These are phyloP conservation scores for Muraenolepis orangiensis DNA, from an alignment of 2,797 vertebrate genomes.

Conservation along the genomic window DNA sequence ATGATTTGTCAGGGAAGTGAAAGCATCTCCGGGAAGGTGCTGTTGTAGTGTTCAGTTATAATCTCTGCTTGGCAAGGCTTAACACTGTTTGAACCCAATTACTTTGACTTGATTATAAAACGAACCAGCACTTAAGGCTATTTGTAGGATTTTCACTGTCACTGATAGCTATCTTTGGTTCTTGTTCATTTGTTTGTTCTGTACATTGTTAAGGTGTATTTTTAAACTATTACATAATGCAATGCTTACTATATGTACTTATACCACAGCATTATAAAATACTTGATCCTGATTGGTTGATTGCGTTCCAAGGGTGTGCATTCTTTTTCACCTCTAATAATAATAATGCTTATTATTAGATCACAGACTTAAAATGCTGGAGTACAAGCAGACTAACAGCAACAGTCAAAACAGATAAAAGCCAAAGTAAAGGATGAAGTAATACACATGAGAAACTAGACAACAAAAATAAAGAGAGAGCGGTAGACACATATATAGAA, in stretches of 20 bases:
- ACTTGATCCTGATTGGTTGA: neutral
- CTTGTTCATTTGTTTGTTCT: neutral
- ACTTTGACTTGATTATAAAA: slow-evolving; percentile 7
- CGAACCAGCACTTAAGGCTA: neutral
- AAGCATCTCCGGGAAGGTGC: slow-evolving; percentile 11
- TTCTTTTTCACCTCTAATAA: neutral
- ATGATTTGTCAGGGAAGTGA: slow-evolving; percentile 6
- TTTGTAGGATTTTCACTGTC: neutral
- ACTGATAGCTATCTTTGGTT: neutral
- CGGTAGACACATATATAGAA: no score
- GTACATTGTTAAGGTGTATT: neutral
- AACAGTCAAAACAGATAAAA: neutral
- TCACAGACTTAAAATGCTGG: neutral
- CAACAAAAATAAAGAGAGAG: no score
- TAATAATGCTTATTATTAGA: neutral
- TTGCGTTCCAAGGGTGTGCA: neutral
- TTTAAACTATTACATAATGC: neutral
- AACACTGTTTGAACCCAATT: slow-evolving; percentile 5
- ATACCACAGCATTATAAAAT: neutral
- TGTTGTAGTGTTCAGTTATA: neutral
- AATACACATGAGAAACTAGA: neutral
- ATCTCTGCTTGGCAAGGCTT: neutral
- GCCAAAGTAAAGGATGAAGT: neutral
- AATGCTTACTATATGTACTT: neutral
- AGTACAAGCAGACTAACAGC: neutral